These are phyloP conservation scores for Caiman crocodilus DNA, from an alignment of 2,797 vertebrate genomes.

Conservation along the genomic window DNA sequence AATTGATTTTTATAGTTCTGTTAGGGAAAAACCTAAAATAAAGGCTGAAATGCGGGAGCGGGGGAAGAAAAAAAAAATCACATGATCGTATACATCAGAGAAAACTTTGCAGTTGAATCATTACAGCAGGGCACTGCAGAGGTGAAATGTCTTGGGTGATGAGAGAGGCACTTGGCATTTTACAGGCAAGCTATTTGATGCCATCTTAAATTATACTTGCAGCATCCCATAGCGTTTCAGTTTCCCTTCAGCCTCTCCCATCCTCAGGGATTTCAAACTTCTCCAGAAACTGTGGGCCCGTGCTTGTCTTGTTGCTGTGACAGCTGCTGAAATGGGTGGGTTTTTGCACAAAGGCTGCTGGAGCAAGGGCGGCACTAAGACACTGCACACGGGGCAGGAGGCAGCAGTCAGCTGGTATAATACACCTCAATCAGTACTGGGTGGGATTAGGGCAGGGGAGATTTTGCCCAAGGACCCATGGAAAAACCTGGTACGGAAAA, in stretches of 20 bases:
- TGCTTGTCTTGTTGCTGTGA: background rate
- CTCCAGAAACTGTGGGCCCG: background rate
- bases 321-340: background rate
- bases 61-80: background rate
- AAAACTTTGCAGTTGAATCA: background rate
- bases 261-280: background rate
- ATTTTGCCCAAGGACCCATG: background rate
- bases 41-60: background rate
- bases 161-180: background rate
- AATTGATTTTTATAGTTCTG: background rate
- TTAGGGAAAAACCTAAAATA: background rate
- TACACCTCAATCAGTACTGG: background rate
- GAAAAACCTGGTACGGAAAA: background rate
- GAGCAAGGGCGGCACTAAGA: background rate
- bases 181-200: background rate
- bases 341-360: background rate
- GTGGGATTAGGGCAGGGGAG: background rate
- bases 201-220: background rate
- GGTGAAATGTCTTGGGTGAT: background rate
- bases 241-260: background rate
- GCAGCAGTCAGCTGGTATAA: background rate
- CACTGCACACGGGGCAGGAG: background rate
- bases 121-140: background rate
- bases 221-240: background rate
- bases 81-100: background rate